Conservation (phyloP, 35 echinoderm and acorn worm genomes). For the Eucidaris tribuloides region DNA sequence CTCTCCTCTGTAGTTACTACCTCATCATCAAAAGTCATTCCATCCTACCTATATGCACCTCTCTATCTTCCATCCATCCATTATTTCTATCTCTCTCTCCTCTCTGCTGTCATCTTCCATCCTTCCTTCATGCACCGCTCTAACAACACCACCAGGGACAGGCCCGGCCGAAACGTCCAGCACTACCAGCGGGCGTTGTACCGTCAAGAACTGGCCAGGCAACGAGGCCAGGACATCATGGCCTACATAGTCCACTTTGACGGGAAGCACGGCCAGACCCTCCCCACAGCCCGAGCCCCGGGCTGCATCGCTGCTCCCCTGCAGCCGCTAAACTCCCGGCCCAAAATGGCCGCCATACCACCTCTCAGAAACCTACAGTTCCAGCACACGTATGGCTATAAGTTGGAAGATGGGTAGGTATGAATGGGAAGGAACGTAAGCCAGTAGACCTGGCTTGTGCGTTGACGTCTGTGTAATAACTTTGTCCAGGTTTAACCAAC, state of each 20-base stretch:
- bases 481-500: too few species aligned
- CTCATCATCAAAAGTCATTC: too few species aligned
- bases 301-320: background rate
- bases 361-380: background rate
- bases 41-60: background rate
- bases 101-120: background rate
- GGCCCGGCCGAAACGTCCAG: constrained; percentile 67
- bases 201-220: constrained; percentile 62
- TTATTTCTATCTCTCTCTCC: background rate
- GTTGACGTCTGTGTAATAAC: too few species aligned
- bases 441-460: background rate
- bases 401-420: constrained; percentile 8
- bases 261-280: background rate
- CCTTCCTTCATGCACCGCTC: background rate
- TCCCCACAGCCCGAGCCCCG: background rate
- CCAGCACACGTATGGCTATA: background rate
- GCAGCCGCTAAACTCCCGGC: background rate
- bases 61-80: background rate
- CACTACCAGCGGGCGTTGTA: constrained; percentile 72
- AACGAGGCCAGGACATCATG: constrained; percentile 81
- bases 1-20: too few species aligned
- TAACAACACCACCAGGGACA: constrained; percentile 11
- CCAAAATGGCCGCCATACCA: background rate
- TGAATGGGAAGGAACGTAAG: background rate
- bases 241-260: constrained; percentile 96